Percentiles rank a stretch among this genome's conserved stretches.
phyloP scores from a whole-genome alignment of 2,113 vertebrate species.

The Burhinus oedicnemus region DNA sequence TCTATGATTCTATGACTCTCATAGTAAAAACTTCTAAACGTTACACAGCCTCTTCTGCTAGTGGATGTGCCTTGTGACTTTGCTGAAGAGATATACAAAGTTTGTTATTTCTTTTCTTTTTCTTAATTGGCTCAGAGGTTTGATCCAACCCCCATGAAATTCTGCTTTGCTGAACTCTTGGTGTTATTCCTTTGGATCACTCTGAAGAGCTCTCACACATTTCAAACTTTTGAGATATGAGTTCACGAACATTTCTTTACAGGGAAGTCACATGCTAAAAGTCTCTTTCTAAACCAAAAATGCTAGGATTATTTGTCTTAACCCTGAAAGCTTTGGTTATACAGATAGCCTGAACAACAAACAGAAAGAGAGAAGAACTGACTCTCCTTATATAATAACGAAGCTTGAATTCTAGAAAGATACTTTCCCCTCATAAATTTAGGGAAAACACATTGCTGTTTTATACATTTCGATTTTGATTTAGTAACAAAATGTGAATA shows the following conservation, averaged over 20 bases:
- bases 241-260: neutral
- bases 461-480: neutral
- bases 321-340: neutral
- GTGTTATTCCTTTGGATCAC: neutral
- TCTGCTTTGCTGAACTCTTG: neutral
- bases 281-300: neutral
- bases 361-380: neutral
- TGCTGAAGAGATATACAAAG: neutral
- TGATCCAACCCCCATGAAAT: neutral
- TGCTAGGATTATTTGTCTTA: neutral
- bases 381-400: neutral
- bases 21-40: neutral
- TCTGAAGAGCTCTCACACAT: neutral
- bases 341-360: neutral
- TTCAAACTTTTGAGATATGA: neutral
- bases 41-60: neutral
- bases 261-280: neutral
- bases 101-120: neutral
- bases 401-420: neutral
- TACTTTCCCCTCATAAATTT: neutral
- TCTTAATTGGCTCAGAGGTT: neutral
- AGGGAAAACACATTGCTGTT: neutral
- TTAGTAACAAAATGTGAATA: neutral
- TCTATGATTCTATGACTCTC: neutral
- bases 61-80: neutral